Base-by-base conservation (phyloP, 2,888 invertebrate genomes). In the Agelastica alni region DNA sequence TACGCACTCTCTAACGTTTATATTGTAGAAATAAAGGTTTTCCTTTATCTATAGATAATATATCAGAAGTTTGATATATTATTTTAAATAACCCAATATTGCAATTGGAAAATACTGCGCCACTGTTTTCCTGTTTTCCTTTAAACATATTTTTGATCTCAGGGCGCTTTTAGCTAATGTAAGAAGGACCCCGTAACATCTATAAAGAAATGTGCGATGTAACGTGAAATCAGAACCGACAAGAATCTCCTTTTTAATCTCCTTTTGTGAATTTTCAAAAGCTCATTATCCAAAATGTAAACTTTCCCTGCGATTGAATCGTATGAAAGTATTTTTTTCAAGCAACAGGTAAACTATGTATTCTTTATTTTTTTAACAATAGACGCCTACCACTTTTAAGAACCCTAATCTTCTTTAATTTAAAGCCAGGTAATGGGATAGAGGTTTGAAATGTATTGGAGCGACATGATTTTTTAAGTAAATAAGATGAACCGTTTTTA, bases 201-300 rank as follows among this genome's bases (percentile, higher is more conserved):
- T 53, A 60, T 58, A 65, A 59, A 65, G 60, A 49, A 53, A 48
- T 30, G 64, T 65, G 64, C 67, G 67, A 67, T 66, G 68, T 68
- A 55, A 65, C 69, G 69, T 70, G 69, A 70, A 70, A 70, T 70
- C 68, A 68, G 62, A 70, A 65, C 66, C 64, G 67, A 65, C 68
- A 68, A 67, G 67, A 67, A 67, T 70, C 68, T 68, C 69, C 67
- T 63, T 63, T 61, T 62, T 69, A 69, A 69, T 68, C 68, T 63
- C 61, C 63, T 67, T 66, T 63, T 63, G 58, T 41, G 61, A 66
- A 65, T 55, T 61, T 63, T 63, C 60, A 58, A 62, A 63, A 66
- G 65, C 67, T 63, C 60, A 65, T 67, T 66, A 69, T 53, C 36
- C 52, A 63, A 68, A 64, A 61, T 63, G 60, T 60, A 26, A n/a